These are phyloP conservation scores for Torymus aiolomorphi DNA, from an alignment of 2,888 invertebrate species.

Conservation along the genomic window DNA sequence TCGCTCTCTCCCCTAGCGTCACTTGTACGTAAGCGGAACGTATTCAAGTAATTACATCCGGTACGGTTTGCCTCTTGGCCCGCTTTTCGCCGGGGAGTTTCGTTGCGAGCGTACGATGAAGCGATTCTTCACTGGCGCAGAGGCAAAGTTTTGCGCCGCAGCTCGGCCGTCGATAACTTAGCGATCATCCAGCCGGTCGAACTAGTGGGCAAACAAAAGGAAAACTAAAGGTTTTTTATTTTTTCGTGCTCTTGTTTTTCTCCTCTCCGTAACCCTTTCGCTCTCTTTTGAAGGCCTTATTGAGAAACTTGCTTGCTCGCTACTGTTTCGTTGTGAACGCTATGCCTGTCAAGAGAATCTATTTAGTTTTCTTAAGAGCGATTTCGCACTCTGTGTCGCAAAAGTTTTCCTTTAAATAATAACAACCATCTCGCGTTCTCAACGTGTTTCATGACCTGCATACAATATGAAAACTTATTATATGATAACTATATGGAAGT, in stretches of 20 bases:
- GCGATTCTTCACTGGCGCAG: conserved; percentile 38
- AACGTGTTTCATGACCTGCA: too few relatives aligned
- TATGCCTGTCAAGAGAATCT: conserved; percentile 7
- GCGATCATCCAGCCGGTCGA: conserved; percentile 38
- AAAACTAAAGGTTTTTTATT: conserved; percentile 53
- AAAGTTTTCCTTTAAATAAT: conserved; percentile 12
- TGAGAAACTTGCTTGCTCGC: conserved; percentile 25
- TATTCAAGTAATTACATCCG: conserved; percentile 61
- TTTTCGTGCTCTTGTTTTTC: neutral
- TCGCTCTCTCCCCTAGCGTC: conserved; percentile 23
- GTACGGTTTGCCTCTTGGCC: conserved; percentile 49
- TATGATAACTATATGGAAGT: too few relatives aligned
- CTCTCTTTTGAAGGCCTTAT: neutral
- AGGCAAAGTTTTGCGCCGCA: conserved; percentile 16
- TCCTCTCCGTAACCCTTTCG: neutral
- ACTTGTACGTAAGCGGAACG: conserved; percentile 56
- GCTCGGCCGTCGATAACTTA: conserved; percentile 53
- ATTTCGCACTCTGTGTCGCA: neutral
- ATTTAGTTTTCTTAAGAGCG: conserved; percentile 26
- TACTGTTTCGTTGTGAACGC: conserved; percentile 32
- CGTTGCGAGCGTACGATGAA: conserved; percentile 11
- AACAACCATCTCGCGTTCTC: neutral
- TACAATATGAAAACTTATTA: too few relatives aligned
- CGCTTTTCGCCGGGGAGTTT: conserved; percentile 12
- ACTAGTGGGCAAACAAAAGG: conserved; percentile 23